Evolutionary conservation across 2,888 invertebrate genomes (phyloP), one percentile per base, ranked within the genome.

Genomic region (Agriotes lineatus): DNA sequence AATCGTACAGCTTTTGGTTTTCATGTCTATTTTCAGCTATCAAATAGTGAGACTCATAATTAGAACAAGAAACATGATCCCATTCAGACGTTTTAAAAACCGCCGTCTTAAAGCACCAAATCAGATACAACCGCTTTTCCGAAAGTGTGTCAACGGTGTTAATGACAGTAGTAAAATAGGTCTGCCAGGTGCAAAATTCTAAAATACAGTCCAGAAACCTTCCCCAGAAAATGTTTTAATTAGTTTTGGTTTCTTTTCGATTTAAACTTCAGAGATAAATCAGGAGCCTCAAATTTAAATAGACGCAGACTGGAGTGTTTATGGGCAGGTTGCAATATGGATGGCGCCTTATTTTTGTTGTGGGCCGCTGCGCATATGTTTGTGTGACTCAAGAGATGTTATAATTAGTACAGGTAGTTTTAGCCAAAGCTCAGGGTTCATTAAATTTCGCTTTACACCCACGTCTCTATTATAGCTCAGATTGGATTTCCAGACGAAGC

Each of bases 181-280:
- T 62, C 52, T 61, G 65, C 50, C 67, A 67, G 67, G 67, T 67
- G 67, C 62, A 30, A 62, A 61, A 61, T 56, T 39, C 48, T 61
- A 61, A 67, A 67, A 48, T 67, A 56, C 50, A 44, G 56, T 30
- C 39, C 42, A 7, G 30, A 16, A 6, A 14, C 19, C 30, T 18
- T 9, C 33, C 35, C 48, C 10, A 19, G 7, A 18, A 42, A 48
- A 60, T 18, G 6, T 39, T 22, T 20, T 60, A 60, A 60, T 60
- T 60, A 48, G 30, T 60, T 60, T 44, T 33, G 9, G 14, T 59
- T 22, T 45, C 14, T 19, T 45, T 35, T 30, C 48, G 14, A 19
- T 54, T 60, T 16, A 44, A 59, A 25, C 25, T n/a, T n/a, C 19
- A 22, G 22, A 48, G 9, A 9, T 48, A 48, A 60, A 60, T 48